Evolutionary conservation across 2,797 vertebrate species (phyloP).

Genomic region (Silurus aristotelis): DNA sequence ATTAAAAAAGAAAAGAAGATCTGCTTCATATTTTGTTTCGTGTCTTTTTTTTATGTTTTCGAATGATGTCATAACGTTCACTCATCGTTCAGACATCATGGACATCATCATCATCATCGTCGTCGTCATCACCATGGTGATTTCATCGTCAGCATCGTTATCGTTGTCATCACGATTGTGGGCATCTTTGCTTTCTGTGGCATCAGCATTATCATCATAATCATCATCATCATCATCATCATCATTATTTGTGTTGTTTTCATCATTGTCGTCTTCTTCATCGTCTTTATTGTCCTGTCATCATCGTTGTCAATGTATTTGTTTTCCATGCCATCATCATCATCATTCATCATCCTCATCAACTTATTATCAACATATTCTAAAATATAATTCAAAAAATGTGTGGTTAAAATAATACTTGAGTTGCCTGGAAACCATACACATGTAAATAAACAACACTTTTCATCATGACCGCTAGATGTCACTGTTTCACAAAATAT

Average conservation of each 20-base stretch:
- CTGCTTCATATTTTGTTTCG: too few relatives aligned
- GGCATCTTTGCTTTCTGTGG: background rate
- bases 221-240: background rate
- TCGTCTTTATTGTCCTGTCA: too few relatives aligned
- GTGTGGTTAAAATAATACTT: background rate
- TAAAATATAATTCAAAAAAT: background rate
- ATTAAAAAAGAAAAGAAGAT: too few relatives aligned
- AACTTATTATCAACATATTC: background rate
- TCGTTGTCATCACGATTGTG: background rate
- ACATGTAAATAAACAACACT: background rate
- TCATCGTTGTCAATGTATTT: background rate
- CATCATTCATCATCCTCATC: background rate
- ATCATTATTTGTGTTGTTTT: background rate
- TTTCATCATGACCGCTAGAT: constrained; percentile 66
- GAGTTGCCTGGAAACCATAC: background rate
- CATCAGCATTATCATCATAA: background rate
- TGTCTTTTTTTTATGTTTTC: too few relatives aligned
- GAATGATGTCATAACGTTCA: too few relatives aligned
- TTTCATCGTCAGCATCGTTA: background rate
- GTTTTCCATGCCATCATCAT: background rate
- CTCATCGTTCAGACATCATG: background rate
- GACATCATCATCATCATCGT: background rate
- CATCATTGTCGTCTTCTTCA: background rate
- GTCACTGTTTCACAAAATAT: constrained; percentile 69
- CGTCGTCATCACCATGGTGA: background rate